Percentiles rank a stretch among this genome's conserved stretches.
These are phyloP conservation scores for Pteria penguin DNA, from an alignment of 2,888 invertebrate genomes.

Conservation along the genomic window DNA sequence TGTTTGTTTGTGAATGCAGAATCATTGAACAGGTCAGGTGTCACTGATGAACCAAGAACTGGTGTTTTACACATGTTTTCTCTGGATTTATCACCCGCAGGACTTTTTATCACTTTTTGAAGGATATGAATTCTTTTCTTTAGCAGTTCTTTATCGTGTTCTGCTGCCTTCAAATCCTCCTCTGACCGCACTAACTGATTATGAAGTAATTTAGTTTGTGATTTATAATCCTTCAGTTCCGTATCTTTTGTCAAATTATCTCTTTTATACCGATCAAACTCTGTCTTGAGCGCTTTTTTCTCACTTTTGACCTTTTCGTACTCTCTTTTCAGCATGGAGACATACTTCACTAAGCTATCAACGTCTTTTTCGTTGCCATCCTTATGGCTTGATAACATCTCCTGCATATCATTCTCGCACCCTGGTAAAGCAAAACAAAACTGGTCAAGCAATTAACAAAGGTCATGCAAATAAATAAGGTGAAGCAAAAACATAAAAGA, in stretches of 20 bases:
- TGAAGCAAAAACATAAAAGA: too few species aligned
- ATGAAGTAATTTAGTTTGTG: conserved; percentile 46
- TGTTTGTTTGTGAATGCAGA: conserved; percentile 30
- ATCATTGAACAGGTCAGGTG: conserved; percentile 53
- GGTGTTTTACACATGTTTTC: background rate
- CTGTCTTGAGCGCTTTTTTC: conserved; percentile 63
- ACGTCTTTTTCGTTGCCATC: conserved; percentile 56
- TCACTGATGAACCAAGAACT: conserved; percentile 16
- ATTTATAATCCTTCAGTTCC: conserved; percentile 51
- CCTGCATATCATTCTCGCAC: conserved; percentile 65
- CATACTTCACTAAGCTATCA: conserved; percentile 67
- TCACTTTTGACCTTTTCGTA: conserved; percentile 68
- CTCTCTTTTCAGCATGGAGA: conserved; percentile 72
- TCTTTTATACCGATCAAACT: conserved; percentile 60
- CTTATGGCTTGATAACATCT: conserved; percentile 61
- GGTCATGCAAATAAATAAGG: too few species aligned
- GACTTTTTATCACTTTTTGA: conserved; percentile 52
- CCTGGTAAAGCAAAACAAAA: conserved; percentile 56
- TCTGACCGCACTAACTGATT: conserved; percentile 65
- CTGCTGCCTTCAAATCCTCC: conserved; percentile 65
- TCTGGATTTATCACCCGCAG: conserved; percentile 18
- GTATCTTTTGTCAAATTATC: conserved; percentile 54
- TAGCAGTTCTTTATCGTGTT: conserved; percentile 59
- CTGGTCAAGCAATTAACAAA: too few species aligned
- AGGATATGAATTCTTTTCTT: conserved; percentile 55